Evolutionary conservation across 1,140 invertebrate species (phyloP).

Genomic region (Cecropterus lyciades): DNA sequence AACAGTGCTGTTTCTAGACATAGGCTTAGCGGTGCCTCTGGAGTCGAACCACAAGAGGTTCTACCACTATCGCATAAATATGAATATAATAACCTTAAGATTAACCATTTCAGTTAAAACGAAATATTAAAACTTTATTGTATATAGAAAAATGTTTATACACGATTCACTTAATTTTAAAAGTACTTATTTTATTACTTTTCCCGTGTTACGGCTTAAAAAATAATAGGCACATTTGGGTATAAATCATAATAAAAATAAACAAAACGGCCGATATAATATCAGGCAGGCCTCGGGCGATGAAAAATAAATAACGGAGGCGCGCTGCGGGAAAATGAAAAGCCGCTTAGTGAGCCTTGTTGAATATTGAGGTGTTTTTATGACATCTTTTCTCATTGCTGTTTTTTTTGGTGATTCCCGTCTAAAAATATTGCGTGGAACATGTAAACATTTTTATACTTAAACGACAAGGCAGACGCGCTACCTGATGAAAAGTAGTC

Average conservation of each 20-base stretch:
- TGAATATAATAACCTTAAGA: no score
- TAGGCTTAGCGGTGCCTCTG: no score
- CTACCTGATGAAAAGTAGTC: no score
- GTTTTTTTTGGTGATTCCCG: not conserved
- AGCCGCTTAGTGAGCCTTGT: conserved; percentile 50
- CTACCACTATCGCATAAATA: no score
- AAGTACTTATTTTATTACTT: conserved; percentile 29
- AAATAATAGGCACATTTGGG: conserved; percentile 64
- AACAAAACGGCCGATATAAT: conserved; percentile 72
- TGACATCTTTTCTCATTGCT: conserved; percentile 8
- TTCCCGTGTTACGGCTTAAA: conserved; percentile 37
- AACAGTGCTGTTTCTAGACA: no score
- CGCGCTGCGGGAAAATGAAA: conserved; percentile 60
- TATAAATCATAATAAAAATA: conserved; percentile 72
- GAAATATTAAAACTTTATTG: no score
- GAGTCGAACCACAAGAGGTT: no score
- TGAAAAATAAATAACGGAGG: conserved; percentile 74
- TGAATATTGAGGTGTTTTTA: conserved; percentile 19
- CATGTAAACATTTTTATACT: no score
- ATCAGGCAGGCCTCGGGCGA: conserved; percentile 57
- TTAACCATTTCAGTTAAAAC: no score
- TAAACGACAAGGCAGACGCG: no score
- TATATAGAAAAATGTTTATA: not conserved
- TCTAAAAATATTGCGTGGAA: no score
- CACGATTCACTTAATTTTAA: not conserved